Evolutionary conservation across 2,888 invertebrate species (phyloP).

Genomic region (Drosophila engyochracea): DNA sequence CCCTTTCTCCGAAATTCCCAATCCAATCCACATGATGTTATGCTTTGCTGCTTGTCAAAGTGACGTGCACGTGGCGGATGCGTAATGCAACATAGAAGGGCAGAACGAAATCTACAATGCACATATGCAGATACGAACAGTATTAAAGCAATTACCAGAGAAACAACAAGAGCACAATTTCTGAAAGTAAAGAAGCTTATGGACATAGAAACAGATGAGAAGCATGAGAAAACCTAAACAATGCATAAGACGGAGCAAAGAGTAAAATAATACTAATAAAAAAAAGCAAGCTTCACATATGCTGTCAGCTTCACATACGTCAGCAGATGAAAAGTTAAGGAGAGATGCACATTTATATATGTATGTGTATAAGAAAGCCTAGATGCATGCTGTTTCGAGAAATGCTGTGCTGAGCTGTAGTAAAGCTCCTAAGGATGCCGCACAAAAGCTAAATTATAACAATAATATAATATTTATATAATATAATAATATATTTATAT

Average conservation of each 20-base stretch:
- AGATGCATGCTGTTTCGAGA: background rate
- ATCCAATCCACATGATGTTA: constrained; percentile 38
- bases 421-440: background rate
- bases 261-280: background rate
- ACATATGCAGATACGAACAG: constrained; percentile 6
- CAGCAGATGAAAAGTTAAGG: background rate
- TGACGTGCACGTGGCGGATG: constrained; percentile 51
- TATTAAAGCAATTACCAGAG: constrained; percentile 43
- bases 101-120: constrained; percentile 7
- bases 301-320: background rate
- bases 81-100: constrained; percentile 37
- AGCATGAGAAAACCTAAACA: background rate
- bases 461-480: background rate
- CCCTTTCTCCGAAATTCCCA: constrained; percentile 29
- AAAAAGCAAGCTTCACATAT: background rate
- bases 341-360: background rate
- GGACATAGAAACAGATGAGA: constrained; percentile 12
- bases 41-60: constrained; percentile 47
- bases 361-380: background rate
- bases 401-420: background rate
- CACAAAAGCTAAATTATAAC: background rate
- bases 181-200: constrained; percentile 32
- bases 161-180: background rate
- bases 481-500: background rate
- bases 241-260: background rate